Conservation (phyloP, 1,140 invertebrate species). For the Drosophila elegans region DNA sequence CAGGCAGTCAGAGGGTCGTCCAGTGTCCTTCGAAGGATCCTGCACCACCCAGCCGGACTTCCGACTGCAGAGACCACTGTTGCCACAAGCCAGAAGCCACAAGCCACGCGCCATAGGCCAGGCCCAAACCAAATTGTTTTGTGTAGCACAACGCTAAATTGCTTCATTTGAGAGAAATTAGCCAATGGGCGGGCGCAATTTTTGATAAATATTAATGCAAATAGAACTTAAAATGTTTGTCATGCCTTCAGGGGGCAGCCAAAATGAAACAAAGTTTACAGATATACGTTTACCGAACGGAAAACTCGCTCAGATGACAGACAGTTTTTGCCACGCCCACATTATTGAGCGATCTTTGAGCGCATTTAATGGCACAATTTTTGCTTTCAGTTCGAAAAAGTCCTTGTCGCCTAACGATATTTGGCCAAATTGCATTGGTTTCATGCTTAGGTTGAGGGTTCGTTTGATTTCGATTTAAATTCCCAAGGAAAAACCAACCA, state of each 20-base stretch:
- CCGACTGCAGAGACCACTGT: constrained; percentile 32
- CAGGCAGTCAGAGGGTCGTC: constrained; percentile 14
- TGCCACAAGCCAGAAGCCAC: constrained; percentile 13
- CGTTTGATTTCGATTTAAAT: constrained; percentile 48
- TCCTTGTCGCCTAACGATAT: constrained; percentile 57
- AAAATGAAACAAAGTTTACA: constrained; percentile 25
- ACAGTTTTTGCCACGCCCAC: constrained; percentile 49
- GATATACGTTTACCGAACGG: constrained; percentile 17
- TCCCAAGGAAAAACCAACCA: constrained; percentile 44
- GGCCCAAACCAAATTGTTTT: constrained; percentile 50
- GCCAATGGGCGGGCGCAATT: constrained; percentile 40
- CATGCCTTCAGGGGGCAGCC: constrained; percentile 23
- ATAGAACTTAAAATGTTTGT: constrained; percentile 22
- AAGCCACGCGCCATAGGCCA: constrained; percentile 40
- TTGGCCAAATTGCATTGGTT: constrained; percentile 77
- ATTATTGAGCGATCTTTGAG: constrained; percentile 43
- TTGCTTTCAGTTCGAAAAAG: constrained; percentile 34
- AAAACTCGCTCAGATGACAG: constrained; percentile 27
- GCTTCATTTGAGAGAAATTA: constrained; percentile 64
- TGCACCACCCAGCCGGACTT: constrained; percentile 10
- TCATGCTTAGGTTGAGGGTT: constrained; percentile 61
- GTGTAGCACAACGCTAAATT: constrained; percentile 67
- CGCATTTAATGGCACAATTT: constrained; percentile 56
- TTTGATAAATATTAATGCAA: constrained; percentile 38
- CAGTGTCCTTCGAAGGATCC: constrained; percentile 2